Evolutionary conservation across 2,797 vertebrate species (phyloP), one percentile per base, ranked within the genome.

Genomic region (Mionectes olivaceus): DNA sequence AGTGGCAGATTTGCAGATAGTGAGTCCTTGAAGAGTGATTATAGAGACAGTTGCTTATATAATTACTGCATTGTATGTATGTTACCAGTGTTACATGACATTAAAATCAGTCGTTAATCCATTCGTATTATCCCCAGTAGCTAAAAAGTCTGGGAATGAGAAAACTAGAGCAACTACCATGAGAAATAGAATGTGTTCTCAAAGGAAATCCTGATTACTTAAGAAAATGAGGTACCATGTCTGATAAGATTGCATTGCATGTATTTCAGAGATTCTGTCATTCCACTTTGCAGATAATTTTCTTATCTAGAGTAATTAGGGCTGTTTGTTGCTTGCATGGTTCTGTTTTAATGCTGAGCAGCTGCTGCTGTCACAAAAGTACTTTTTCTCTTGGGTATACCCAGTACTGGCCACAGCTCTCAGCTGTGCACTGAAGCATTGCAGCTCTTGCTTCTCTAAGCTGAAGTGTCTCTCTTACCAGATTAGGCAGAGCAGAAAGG

Each of bases 1-100:
- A 92, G 60, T 91, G 82, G n/a, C 84, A 95, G 95, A 92, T 91
- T 82, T 83, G 43, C 90, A 91, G 87, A 60, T 91, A 87, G 80
- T 21, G 69, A 55, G 74, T 91, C 76, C 81, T 71, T 69, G 56
- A 85, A 95, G 83, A 89, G 53, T 50, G 67, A 88, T 91, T 94
- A 78, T 23, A 39, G 89, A 86, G 84, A 88, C 52, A 84, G 60
- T 90, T 83, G n/a, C 68, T 88, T 91, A 79, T 82, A 76, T 82
- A 95, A 92, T 95, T 84, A 64, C 33, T 84, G 53, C 33, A 60
- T 79, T 94, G 35, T 67, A 33, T 46, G 33, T 87, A 27, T 73
- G 56, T 64, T 88, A 41, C 39, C 44, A 57, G 33, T 89, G 78
- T 87, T 91, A 79, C 19, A 22, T 86, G 87, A 59, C 87, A 86